phyloP scores from a whole-genome alignment of 2,113 vertebrate genomes.

The Pygoscelis adeliae region DNA sequence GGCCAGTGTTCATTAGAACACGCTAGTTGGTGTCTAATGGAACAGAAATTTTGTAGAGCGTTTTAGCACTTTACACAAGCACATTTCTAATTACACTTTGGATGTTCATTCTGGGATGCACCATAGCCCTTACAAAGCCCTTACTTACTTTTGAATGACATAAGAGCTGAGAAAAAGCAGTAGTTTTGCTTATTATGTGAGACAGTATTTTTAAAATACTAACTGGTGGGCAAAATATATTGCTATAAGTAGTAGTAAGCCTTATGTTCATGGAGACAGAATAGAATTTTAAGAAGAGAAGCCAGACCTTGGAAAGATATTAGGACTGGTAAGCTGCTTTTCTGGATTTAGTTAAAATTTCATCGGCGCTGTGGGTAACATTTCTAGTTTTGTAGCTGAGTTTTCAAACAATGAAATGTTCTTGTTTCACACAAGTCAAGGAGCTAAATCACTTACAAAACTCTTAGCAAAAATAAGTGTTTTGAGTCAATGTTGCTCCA shows the following conservation, averaged over 20 bases:
- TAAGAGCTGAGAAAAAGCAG: not conserved
- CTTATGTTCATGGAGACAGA: not conserved
- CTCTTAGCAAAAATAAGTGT: constrained; percentile 16
- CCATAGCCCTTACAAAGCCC: not conserved
- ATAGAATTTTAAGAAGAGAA: not conserved
- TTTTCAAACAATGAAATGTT: constrained; percentile 18
- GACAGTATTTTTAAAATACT: not conserved
- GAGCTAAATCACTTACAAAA: constrained; percentile 39
- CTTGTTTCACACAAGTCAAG: not conserved
- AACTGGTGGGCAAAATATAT: not conserved
- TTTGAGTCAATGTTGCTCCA: constrained; percentile 22
- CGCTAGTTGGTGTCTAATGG: not conserved
- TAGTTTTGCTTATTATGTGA: not conserved
- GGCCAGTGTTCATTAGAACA: not conserved
- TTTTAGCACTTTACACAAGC: not conserved
- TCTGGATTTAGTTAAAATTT: constrained; percentile 35
- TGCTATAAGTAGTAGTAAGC: not conserved
- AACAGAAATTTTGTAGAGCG: not conserved
- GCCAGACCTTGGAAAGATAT: not conserved
- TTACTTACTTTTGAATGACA: not conserved
- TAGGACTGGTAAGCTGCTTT: not conserved
- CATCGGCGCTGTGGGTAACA: not conserved
- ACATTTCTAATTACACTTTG: not conserved
- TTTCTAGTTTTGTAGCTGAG: constrained; percentile 16
- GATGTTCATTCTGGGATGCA: not conserved